phyloP scores from a whole-genome alignment of 2,797 vertebrate species.

The Lacerta agilis region DNA sequence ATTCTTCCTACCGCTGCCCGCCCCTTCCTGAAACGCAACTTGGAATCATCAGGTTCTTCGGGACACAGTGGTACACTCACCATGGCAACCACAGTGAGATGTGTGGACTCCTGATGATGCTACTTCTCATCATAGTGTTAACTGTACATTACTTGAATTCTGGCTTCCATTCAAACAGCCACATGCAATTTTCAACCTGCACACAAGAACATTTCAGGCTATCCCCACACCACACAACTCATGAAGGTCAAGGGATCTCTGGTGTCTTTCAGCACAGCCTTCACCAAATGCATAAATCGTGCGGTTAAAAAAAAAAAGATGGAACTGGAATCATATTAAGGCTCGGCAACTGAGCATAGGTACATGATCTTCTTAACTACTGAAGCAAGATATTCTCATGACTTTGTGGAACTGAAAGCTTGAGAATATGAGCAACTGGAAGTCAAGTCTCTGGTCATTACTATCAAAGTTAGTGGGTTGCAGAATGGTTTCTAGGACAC shows the following conservation, averaged over 20 bases:
- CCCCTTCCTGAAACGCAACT: neutral
- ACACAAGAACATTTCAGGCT: neutral
- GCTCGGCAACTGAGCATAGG: neutral
- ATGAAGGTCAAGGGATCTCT: neutral
- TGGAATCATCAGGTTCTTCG: neutral
- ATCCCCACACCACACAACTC: neutral
- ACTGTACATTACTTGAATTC: neutral
- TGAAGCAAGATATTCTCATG: no score
- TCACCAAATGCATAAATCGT: neutral
- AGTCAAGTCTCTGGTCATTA: neutral
- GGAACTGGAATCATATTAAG: neutral
- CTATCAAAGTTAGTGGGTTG: neutral
- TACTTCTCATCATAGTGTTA: no score
- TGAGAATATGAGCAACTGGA: neutral
- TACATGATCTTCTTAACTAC: neutral
- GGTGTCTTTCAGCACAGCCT: neutral
- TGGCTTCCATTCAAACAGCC: neutral
- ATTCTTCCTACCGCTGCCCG: neutral
- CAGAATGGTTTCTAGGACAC: neutral
- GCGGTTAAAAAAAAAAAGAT: neutral
- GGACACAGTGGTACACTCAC: no score
- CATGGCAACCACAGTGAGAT: no score
- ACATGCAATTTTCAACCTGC: neutral
- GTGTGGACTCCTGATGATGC: no score
- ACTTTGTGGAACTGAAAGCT: neutral